Base-by-base conservation (phyloP, 2,797 vertebrate genomes). In the Rachycentron canadum region DNA sequence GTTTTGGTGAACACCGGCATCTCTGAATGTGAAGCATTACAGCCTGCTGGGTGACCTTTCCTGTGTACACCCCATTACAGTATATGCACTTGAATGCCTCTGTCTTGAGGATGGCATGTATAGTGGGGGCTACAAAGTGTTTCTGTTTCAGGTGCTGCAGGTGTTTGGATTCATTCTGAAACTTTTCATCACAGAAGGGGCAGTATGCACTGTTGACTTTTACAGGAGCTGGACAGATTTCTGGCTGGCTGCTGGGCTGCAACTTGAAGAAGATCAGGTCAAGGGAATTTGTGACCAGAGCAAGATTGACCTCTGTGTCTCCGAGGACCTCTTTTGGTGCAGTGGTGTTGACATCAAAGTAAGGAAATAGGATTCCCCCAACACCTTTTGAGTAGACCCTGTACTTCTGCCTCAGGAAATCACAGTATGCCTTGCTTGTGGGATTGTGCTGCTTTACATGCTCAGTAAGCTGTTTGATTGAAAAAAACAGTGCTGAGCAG, bases 11-110 rank as follows among this genome's bases (percentile, higher is more conserved):
- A 73, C 96, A 97, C 21, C 96, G 93, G 77, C 98, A 99, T 32
- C 97, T 95, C 83, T 97, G 95, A 69, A 99, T 88, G 75, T 99
- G 98, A 1, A 99, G 95, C 82, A 96, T 96, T 9, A 99, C 97
- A 0, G 98, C 98, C 13, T 97, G 96, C 62, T 97, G 93, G 0
- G 97, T 98, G 91, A 98, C 98, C 68, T 96, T 99, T 36, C 97
- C 98, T 0, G 97, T 98, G 93, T 99, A 99, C 25, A 99, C 98
- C 0, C 98, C 98, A 0, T 97, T 98, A 89, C 98, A 99, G 94
- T 99, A 98, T 81, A 99, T 96, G 87, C 98, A 99, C 88, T 99
- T 99, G 91, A 97, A 99, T 7, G 97, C 98, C 5, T 98, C 97
- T 0, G 97, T 96, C 87, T 97, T 97, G 21, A 99, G 91, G 70